A percentile compares a stretch with the other conserved stretches of the same genome.
phyloP scores from a whole-genome alignment of 64 coral and sea anemone genomes.

The Porites lutea region DNA sequence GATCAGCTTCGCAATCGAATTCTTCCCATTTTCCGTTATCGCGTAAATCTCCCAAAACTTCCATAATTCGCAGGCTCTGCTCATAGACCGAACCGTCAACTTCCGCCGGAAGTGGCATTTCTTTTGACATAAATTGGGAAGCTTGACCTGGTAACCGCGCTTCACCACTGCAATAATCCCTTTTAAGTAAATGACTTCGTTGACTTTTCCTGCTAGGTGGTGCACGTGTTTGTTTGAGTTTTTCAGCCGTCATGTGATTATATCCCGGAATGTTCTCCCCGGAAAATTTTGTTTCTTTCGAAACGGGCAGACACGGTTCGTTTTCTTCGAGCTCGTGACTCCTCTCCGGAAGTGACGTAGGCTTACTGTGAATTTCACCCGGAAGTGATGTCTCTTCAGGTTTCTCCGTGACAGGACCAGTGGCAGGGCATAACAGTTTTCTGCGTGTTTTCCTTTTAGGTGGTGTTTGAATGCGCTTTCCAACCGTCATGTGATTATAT shows the following conservation, averaged over 20 bases:
- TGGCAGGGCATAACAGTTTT: no score
- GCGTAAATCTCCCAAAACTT: background rate
- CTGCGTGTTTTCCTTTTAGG: background rate
- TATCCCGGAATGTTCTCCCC: background rate
- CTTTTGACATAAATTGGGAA: background rate
- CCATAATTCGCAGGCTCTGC: background rate
- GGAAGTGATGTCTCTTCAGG: no score
- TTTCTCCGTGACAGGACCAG: no score
- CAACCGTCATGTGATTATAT: background rate
- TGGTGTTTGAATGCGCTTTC: background rate
- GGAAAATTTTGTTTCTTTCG: background rate
- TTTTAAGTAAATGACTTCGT: background rate
- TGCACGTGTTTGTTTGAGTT: background rate
- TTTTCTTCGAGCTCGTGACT: no score
- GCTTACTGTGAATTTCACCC: no score
- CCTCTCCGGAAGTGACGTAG: no score
- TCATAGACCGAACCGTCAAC: background rate
- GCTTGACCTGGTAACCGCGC: background rate
- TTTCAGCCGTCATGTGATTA: background rate
- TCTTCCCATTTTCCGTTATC: background rate
- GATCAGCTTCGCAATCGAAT: background rate
- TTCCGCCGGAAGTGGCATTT: background rate
- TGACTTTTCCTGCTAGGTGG: background rate
- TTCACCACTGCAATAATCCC: background rate
- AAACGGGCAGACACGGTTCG: no score